Conservation (phyloP, 2,888 invertebrate species). For the Ephialtes manifestator region DNA sequence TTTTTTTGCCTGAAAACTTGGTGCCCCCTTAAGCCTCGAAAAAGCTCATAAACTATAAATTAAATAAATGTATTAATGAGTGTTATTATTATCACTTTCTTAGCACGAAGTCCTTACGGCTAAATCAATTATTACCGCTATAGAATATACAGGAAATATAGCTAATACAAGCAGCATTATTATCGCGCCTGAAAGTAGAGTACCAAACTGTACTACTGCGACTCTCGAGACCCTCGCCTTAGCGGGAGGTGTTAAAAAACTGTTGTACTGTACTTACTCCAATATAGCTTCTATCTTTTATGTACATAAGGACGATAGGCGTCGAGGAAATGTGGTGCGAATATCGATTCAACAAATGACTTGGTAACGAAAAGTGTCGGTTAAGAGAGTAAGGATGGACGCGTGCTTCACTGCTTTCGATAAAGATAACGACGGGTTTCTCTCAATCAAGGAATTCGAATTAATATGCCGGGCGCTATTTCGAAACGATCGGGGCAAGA, state of each 20-base stretch:
- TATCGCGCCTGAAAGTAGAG: neutral
- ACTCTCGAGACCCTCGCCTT: neutral
- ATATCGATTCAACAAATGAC: conserved; percentile 83
- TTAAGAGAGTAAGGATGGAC: conserved; percentile 89
- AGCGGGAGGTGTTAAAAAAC: conserved; percentile 11
- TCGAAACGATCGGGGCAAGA: conserved; percentile 94
- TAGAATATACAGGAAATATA: too few relatives aligned
- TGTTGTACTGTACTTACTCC: neutral
- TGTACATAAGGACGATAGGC: neutral
- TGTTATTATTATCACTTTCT: neutral
- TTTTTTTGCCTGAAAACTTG: too few relatives aligned
- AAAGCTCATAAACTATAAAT: neutral
- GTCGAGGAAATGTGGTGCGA: conserved; percentile 50
- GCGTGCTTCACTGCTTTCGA: conserved; percentile 97
- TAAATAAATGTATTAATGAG: too few relatives aligned
- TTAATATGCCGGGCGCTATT: conserved; percentile 94
- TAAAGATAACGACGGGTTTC: conserved; percentile 94
- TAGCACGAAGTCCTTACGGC: neutral
- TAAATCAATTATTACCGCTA: neutral
- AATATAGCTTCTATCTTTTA: neutral
- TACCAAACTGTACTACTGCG: neutral
- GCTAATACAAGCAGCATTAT: neutral
- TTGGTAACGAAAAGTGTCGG: conserved; percentile 84
- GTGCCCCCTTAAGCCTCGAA: neutral
- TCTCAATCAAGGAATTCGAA: conserved; percentile 92